Evolutionary conservation across 2,797 vertebrate species (phyloP), one percentile per base, ranked within the genome.

Genomic region (Cuniculus paca): DNA sequence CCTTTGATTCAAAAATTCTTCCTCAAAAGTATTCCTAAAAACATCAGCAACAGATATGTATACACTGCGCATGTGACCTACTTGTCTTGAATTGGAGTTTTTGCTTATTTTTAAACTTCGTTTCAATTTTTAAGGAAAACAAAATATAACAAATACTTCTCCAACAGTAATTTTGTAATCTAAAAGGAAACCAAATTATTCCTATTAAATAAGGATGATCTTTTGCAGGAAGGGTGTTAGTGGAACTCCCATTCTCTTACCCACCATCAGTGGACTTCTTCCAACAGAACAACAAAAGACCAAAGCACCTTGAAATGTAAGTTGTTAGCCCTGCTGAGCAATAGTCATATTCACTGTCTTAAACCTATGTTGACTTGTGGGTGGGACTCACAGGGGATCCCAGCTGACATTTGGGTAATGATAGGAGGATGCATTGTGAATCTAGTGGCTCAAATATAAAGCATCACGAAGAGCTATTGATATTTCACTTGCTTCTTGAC

Each of bases 171-270:
- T 75, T 90, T 81, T 60, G 60, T 22, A 75, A 58, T 77, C 52
- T 78, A 61, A 31, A 88, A 45, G 56, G 54, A 96, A 88, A 90
- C 12, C 56, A 79, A 78, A 83, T 63, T 70, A 61, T 10, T 87
- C 61, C 14, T 68, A 36, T 79, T 19, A 70, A 48, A 34, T 22
- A 83, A 52, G 12, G 28, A 45, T 36, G 48, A 2, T 13, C 87
- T 80, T 34, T 90, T 54, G 4, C 0, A 48, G 58, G 83, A 91
- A 24, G 10, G 8, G 17, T 14, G n/a, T 65, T 80, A 56, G 19
- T 1, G 5, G 36, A 83, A 75, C 85, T 88, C 13, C 26, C 39
- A 77, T 87, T 94, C 79, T 4, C 4, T 58, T 45, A 85, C 11
- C 6, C 11, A 52, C 26, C 24, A 50, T 28, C 45, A 70, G 10